Percentiles rank a stretch among this genome's conserved stretches.
phyloP scores from a whole-genome alignment of 1,140 invertebrate species.

The Drosophila rhopaloa region DNA sequence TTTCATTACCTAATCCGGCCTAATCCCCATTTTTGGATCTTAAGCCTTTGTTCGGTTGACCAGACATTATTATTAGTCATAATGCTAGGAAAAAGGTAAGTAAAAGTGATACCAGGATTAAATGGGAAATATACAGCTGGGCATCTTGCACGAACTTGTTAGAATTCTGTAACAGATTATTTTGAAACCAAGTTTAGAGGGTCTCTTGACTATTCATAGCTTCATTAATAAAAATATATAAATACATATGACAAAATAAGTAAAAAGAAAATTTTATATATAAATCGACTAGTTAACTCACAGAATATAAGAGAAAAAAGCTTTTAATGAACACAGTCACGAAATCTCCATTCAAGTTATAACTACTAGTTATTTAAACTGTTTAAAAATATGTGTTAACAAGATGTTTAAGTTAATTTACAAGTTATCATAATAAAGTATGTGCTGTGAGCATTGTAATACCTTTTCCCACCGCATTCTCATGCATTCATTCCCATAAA shows the following conservation, averaged over 20 bases:
- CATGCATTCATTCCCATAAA: not conserved
- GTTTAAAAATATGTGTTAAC: not conserved
- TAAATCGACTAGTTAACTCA: too few relatives aligned
- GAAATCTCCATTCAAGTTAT: not conserved
- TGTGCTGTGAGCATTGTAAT: not conserved
- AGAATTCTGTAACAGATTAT: not conserved
- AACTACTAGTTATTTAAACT: not conserved
- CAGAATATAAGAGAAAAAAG: too few relatives aligned
- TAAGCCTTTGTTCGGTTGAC: constrained; percentile 58
- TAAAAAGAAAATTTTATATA: too few relatives aligned
- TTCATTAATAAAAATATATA: constrained; percentile 1
- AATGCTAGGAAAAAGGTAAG: constrained; percentile 20
- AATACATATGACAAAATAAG: not conserved
- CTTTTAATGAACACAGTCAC: too few relatives aligned
- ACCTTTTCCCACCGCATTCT: constrained; percentile 19
- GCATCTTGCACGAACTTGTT: constrained; percentile 37
- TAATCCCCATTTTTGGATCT: constrained; percentile 65
- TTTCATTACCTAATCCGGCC: constrained; percentile 71
- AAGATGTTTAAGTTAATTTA: constrained; percentile 1
- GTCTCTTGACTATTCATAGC: too few relatives aligned
- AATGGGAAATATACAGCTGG: constrained; percentile 6
- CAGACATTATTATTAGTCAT: constrained; percentile 60
- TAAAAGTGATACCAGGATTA: constrained; percentile 12
- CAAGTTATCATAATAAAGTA: not conserved
- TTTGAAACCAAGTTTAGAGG: not conserved